phyloP scores from a whole-genome alignment of 2,797 vertebrate species.

The Poeciliopsis gracilis region DNA sequence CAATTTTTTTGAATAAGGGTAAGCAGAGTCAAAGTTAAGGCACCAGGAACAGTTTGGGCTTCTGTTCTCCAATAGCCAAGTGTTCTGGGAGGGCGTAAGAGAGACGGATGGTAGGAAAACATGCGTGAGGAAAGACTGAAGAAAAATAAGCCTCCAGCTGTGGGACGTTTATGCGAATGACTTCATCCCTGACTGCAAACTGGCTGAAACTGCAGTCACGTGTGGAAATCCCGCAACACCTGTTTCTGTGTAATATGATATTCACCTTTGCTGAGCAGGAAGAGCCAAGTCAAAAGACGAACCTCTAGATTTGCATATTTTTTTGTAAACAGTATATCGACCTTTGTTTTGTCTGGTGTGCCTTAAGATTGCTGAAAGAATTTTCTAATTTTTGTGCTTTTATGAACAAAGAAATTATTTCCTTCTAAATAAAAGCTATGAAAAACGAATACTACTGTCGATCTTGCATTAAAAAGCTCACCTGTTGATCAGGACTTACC shows the following conservation, averaged over 20 bases:
- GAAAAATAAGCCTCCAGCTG: conserved; percentile 47
- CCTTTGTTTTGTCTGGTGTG: neutral
- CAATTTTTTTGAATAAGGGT: conserved; percentile 21
- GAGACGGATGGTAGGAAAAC: conserved; percentile 44
- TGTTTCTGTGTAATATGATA: conserved; percentile 18
- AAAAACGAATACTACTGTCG: neutral
- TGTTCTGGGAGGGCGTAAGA: conserved; percentile 20
- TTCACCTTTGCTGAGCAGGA: conserved; percentile 14
- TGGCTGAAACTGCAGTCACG: conserved; percentile 6
- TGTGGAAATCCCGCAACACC: conserved; percentile 7
- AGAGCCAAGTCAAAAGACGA: neutral
- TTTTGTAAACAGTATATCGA: neutral
- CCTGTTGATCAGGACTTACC: neutral
- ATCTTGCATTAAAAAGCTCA: neutral
- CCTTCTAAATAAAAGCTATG: neutral
- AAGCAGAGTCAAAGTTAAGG: conserved; percentile 22
- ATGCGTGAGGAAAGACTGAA: conserved; percentile 8
- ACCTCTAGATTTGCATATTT: neutral
- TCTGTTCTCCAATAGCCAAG: conserved; percentile 14
- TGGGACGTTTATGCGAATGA: conserved; percentile 54
- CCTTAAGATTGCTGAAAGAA: neutral
- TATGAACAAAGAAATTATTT: neutral
- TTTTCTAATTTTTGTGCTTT: neutral
- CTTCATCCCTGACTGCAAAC: conserved; percentile 62
- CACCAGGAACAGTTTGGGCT: conserved; percentile 18